These are phyloP conservation scores for Prunella himalayana DNA, from an alignment of 2,113 vertebrate genomes.

Conservation along the genomic window DNA sequence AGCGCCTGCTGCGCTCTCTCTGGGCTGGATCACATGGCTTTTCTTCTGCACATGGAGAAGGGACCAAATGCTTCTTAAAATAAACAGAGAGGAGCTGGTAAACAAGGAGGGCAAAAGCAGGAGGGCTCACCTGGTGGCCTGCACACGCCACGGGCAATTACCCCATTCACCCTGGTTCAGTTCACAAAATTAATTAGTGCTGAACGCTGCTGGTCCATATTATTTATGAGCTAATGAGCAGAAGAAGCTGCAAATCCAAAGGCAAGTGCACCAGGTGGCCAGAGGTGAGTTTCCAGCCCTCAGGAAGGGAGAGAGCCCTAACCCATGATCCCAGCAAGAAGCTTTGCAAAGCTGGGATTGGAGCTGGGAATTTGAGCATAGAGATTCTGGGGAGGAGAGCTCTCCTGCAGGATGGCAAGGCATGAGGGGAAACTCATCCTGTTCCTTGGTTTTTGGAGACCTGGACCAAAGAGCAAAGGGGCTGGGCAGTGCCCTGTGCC, in stretches of 20 bases:
- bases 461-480: neutral
- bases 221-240: constrained; percentile 43
- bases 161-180: constrained; percentile 41
- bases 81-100: constrained; percentile 23
- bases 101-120: neutral
- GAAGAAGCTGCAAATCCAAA: neutral
- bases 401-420: fast-evolving
- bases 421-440: neutral
- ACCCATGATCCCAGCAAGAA: fast-evolving
- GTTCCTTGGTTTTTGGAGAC: neutral
- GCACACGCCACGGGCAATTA: neutral
- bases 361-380: fast-evolving
- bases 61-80: constrained; percentile 56
- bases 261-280: neutral
- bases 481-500: too few relatives aligned
- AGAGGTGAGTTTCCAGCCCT: neutral
- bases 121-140: constrained; percentile 9
- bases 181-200: constrained; percentile 69
- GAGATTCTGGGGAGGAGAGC: neutral
- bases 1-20: constrained; percentile 39
- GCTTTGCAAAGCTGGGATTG: fast-evolving
- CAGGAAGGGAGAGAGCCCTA: neutral
- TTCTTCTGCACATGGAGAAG: neutral
- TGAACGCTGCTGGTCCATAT: constrained; percentile 27
- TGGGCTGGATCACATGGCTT: neutral